Evolutionary conservation across 2,888 invertebrate genomes (phyloP), one percentile per base, ranked within the genome.

Genomic region (Toxonevra muliebris): DNA sequence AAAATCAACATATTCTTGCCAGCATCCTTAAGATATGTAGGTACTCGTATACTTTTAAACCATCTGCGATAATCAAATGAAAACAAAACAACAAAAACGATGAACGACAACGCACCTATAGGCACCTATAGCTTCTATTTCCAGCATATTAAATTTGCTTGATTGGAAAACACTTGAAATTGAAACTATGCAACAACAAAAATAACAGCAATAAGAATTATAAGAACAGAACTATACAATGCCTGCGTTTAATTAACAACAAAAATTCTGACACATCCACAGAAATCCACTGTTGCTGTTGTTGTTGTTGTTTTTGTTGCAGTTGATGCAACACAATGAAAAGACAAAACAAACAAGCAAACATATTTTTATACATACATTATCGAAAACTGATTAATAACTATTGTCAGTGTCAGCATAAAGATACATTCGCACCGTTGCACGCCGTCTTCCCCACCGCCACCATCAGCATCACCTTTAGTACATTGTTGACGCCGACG

Each of bases 321-420:
- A 15, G 48, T 48, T 43, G 45, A 40, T 13, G 64, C 40, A 48
- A n/a, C 53, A 19, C 42, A 50, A 10, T 15, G 12, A 53, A 7
- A 59, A n/a, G 43, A 52, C 52, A 9, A 40, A 30, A 53, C 54
- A 17, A 30, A 7, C 30, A 30, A 30, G n/a, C 30, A 30, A 20
- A 55, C 50, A 50, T 13, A 43, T 43, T 58, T 72, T 71, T 69
- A 75, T 77, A 76, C 71, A 55, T 76, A 77, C 75, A 79, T 76
- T 80, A 83, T 83, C 79, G 82, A 78, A 78, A 81, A 75, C 76
- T 84, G 84, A 83, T 83, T 82, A 83, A 83, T 83, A 79, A 78
- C 77, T 69, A 70, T 74, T 81, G 82, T 79, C 82, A 68, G 41
- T 64, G 54, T 5, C 41, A 42, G 54, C 42, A 61, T 12, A n/a